Evolutionary conservation across 2,888 invertebrate species (phyloP), one percentile per base, ranked within the genome.

Genomic region (Phyllotreta striolata): DNA sequence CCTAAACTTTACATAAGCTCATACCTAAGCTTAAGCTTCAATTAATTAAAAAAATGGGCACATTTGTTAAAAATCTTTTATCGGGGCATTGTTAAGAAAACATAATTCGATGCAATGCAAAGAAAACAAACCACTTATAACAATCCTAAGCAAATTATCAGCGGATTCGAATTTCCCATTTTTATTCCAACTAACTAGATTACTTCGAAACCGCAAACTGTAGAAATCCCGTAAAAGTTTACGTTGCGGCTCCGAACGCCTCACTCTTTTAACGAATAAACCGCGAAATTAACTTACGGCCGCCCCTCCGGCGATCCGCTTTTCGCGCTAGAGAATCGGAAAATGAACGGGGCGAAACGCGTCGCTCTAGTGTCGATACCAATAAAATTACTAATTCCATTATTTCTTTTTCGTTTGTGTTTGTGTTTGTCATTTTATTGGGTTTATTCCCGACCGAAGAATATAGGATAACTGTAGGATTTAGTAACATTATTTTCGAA

Each of bases 311-410:
- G 52, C 52, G 37, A 52, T 41, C 41, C 43, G 43, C 24, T 55
- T 55, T 55, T 55, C 55, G 43, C 55, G 41, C 55, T 55, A 41
- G 55, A 55, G 55, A 55, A 55, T 55, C 35, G 55, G 43, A 41
- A 55, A 55, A 55, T 55, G 55, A 40, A 41, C 55, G n/a, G 37
- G 43, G 55, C 55, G 41, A 41, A 55, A 55, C 55, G 55, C 34
- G 34, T 24, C 24, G 24, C 40, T 10, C 43, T 43, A 55, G 55
- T 43, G 55, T 55, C 55, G 59, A 58, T 66, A 40, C 64, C 68
- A 65, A 69, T 69, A 64, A 66, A 61, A 54, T 46, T 52, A 59
- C 61, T 69, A 69, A 69, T 69, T 66, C 52, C 54, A 55, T 55
- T 55, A 55, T 55, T 55, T 40, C 41, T 43, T 55, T 55, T 24